Percentiles rank a stretch among this genome's conserved stretches.
Conservation (phyloP, 2,113 vertebrate species). For the Oenanthe oenanthe region DNA sequence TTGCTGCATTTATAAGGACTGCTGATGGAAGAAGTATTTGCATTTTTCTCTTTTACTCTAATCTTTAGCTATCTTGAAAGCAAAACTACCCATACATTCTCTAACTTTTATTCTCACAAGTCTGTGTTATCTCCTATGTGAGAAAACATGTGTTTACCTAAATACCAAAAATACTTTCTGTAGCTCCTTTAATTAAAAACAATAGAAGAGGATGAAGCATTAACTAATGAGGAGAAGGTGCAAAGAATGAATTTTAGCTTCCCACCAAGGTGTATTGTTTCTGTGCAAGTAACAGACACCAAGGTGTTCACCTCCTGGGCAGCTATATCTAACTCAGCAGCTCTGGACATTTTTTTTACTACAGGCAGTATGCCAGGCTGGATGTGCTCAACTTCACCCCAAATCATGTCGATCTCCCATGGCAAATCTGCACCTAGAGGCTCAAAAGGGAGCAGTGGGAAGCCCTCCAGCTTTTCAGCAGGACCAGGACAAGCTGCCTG, state of each 20-base stretch:
- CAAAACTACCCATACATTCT: background rate
- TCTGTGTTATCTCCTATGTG: background rate
- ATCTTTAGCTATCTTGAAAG: background rate
- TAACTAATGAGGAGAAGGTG: background rate
- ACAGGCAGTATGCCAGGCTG: background rate
- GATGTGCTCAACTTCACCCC: background rate
- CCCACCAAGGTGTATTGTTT: background rate
- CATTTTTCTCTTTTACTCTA: background rate
- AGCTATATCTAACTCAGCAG: background rate
- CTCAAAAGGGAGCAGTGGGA: fast-evolving
- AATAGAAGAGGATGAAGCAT: background rate
- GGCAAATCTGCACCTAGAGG: background rate
- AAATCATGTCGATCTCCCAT: background rate
- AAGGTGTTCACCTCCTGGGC: background rate
- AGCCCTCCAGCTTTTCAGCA: background rate
- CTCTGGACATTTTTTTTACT: background rate
- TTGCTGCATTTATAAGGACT: background rate
- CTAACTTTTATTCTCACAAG: background rate
- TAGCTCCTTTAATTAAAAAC: background rate
- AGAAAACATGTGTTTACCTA: background rate
- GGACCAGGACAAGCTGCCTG: background rate
- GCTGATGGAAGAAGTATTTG: background rate
- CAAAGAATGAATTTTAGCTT: background rate
- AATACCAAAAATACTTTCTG: background rate
- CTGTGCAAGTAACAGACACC: background rate